Conservation (phyloP, 1,140 invertebrate species). For the Amyelois transitella region DNA sequence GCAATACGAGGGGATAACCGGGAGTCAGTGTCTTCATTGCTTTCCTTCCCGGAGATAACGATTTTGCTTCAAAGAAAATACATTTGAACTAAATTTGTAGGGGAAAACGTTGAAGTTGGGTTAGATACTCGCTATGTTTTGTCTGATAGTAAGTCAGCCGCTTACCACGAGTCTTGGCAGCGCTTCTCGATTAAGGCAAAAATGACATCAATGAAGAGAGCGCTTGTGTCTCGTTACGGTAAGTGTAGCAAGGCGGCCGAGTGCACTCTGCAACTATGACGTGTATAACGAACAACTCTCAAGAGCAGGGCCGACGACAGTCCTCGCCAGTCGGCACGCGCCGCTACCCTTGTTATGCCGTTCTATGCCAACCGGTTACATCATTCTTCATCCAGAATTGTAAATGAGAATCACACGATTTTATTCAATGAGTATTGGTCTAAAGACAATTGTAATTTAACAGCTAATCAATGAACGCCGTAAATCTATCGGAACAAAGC, state of each 20-base stretch:
- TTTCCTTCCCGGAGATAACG: conserved; percentile 20
- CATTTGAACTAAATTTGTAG: neutral
- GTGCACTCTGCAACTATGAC: conserved; percentile 55
- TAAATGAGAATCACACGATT: neutral
- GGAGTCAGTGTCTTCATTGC: conserved; percentile 29
- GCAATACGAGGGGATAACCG: conserved; percentile 41
- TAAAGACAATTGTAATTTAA: neutral
- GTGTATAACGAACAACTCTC: conserved; percentile 58
- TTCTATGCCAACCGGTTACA: neutral
- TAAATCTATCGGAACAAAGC: conserved; percentile 20
- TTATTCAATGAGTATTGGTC: neutral
- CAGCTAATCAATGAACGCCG: conserved; percentile 4
- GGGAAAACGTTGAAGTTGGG: neutral
- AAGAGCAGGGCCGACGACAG: conserved; percentile 33
- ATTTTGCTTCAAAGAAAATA: conserved; percentile 6
- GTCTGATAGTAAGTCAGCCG: neutral
- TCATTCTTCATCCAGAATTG: neutral
- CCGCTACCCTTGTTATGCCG: conserved; percentile 32
- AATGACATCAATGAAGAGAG: conserved; percentile 48
- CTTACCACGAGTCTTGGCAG: conserved; percentile 16
- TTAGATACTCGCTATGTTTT: neutral
- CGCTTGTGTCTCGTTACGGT: conserved; percentile 49
- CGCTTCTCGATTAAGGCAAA: conserved; percentile 24
- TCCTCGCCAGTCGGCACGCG: conserved; percentile 35
- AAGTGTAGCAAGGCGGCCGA: conserved; percentile 48